Evolutionary conservation across 2,797 vertebrate species (phyloP).

Genomic region (Australoheros facetus): DNA sequence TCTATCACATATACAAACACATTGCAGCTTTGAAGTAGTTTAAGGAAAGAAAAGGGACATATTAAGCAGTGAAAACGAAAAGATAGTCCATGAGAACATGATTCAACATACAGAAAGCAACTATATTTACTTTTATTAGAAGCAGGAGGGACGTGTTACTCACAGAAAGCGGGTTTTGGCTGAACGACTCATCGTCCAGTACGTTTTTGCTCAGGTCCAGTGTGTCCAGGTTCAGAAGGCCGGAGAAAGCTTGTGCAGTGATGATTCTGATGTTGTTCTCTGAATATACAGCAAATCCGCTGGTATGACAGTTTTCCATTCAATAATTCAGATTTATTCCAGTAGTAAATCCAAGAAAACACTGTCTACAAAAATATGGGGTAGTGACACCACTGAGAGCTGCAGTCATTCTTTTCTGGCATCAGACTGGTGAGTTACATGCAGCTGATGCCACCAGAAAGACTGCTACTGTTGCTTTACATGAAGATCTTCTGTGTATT

Average conservation of each 20-base stretch:
- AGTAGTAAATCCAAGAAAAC: not conserved
- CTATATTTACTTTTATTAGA: not conserved
- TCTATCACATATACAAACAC: not conserved
- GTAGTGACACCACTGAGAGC: not conserved
- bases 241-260: conserved; percentile 68
- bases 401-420: not conserved
- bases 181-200: conserved; percentile 76
- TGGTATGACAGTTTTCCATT: not conserved
- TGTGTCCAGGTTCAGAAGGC: conserved; percentile 78
- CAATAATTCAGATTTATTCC: not conserved
- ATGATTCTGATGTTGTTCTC: conserved; percentile 82
- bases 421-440: not conserved
- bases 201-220: conserved; percentile 86
- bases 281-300: conserved; percentile 50
- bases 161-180: conserved; percentile 74
- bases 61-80: not conserved
- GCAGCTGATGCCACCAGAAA: not conserved
- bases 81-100: too few relatives aligned
- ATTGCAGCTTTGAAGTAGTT: not conserved
- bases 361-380: not conserved
- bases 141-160: conserved; percentile 39
- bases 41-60: not conserved
- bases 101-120: not conserved
- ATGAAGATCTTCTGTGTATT: not conserved
- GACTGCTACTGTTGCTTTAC: not conserved